These are phyloP conservation scores for Temnothorax longispinosus DNA, from an alignment of 1,140 invertebrate genomes.

Conservation along the genomic window DNA sequence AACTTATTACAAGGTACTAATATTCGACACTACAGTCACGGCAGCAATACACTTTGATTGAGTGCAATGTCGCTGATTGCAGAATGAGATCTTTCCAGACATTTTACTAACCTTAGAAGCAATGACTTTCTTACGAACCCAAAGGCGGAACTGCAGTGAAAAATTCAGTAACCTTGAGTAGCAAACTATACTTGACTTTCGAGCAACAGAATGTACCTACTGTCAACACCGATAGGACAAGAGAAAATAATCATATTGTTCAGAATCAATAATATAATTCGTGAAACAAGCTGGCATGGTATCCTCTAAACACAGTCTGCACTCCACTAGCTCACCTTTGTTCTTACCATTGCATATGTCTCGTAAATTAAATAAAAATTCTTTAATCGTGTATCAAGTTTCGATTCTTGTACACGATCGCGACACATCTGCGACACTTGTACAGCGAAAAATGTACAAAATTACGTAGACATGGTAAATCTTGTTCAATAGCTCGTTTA, in stretches of 20 bases:
- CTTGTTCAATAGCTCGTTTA: constrained; percentile 12
- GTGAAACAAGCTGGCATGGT: constrained; percentile 84
- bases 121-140: constrained; percentile 7
- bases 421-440: neutral
- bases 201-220: constrained; percentile 78
- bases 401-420: constrained; percentile 51
- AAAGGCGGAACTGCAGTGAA: constrained; percentile 72
- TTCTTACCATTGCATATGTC: constrained; percentile 82
- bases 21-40: constrained; percentile 74
- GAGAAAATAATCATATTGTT: constrained; percentile 80
- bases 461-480: constrained; percentile 43
- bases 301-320: constrained; percentile 87
- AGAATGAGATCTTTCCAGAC: neutral
- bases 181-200: constrained; percentile 77
- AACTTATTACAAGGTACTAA: constrained; percentile 73
- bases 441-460: constrained; percentile 5
- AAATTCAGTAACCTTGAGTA: constrained; percentile 76
- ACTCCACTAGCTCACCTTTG: constrained; percentile 86
- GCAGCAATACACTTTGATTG: neutral
- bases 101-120: constrained; percentile 20
- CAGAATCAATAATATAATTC: constrained; percentile 80
- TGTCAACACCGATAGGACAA: constrained; percentile 79
- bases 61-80: constrained; percentile 14
- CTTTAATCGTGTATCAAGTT: constrained; percentile 72
- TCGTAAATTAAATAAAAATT: constrained; percentile 80